Base-by-base conservation (phyloP, 92 coral and sea anemone genomes). In the Diadumene lineata region DNA sequence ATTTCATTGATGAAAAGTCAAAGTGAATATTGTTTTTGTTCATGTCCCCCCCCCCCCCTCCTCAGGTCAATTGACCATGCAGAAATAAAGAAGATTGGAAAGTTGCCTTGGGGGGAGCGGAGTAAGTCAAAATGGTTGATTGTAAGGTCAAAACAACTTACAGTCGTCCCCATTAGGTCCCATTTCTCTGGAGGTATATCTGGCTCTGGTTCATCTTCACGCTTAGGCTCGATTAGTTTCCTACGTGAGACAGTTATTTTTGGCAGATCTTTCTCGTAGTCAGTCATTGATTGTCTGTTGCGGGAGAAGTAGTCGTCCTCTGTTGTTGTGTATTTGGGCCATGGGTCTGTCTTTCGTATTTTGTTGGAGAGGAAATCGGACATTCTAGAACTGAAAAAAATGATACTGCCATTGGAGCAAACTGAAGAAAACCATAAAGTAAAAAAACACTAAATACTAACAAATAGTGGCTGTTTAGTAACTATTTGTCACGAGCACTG, bases 161-260 rank as follows among this genome's bases (percentile, higher is more conserved):
- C 58, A 15, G 58, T 53, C n/a, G 77, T 72, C 27, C 77, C 77
- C 65, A 28, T 31, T 11, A 72, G 28, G 44, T 72, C 77, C 77
- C 77, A 72, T 29, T 72, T 72, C 3, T 50, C 25, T 11, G 60
- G 60, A 7, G 65, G 38, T 4, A 72, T 55, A 8, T 72, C 77
- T 3, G 77, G 77, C 34, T 72, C 77, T 26, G 44, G 27, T 8
- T 11, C 43, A 1, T 43, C 65, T 51, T 2, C 8, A 2, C n/a
- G 58, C 6, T 6, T 6, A 13, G 48, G 31, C 2, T 51, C 60
- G 9, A 70, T 48, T n/a, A 18, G 31, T 70, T 31, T 51, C 28
- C 31, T 9, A 6, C 25, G 19, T 1, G 30, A 24, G 23, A n/a
- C 27, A 29, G n/a, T 24, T 38, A 19, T 32, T 8, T 43, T 19